A percentile compares a stretch with the other conserved stretches of the same genome.
Evolutionary conservation across 2,797 vertebrate genomes (phyloP).

Genomic region (Thripadectes ignobilis): DNA sequence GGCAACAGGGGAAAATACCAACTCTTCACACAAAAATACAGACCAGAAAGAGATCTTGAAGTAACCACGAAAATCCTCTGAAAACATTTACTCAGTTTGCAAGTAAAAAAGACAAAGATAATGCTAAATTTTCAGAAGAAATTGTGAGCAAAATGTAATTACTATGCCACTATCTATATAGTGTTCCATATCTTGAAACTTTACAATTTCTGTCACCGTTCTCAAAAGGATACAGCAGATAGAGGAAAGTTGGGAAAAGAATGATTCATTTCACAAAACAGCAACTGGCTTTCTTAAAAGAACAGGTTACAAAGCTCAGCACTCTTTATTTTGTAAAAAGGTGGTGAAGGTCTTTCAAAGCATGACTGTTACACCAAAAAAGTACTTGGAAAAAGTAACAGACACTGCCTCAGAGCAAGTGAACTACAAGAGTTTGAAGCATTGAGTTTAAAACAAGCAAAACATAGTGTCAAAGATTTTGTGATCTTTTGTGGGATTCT

Average conservation of each 20-base stretch:
- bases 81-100: neutral
- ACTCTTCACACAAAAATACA: neutral
- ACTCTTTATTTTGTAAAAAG: neutral
- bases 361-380: neutral
- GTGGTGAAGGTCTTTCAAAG: neutral
- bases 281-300: constrained; percentile 7
- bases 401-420: neutral
- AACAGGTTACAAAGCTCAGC: neutral
- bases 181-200: neutral
- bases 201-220: neutral
- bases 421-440: neutral
- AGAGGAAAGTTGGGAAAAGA: neutral
- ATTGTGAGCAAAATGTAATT: neutral
- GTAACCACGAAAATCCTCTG: neutral
- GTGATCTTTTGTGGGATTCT: neutral
- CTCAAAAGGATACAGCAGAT: neutral
- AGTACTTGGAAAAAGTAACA: neutral
- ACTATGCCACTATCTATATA: neutral
- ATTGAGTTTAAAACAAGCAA: neutral
- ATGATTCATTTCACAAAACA: neutral
- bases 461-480: neutral
- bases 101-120: neutral
- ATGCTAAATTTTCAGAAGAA: neutral
- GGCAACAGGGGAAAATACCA: rapidly evolving
- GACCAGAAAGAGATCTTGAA: neutral